These are phyloP conservation scores for Lingula anatina DNA, from an alignment of 2,888 invertebrate genomes.

Conservation along the genomic window DNA sequence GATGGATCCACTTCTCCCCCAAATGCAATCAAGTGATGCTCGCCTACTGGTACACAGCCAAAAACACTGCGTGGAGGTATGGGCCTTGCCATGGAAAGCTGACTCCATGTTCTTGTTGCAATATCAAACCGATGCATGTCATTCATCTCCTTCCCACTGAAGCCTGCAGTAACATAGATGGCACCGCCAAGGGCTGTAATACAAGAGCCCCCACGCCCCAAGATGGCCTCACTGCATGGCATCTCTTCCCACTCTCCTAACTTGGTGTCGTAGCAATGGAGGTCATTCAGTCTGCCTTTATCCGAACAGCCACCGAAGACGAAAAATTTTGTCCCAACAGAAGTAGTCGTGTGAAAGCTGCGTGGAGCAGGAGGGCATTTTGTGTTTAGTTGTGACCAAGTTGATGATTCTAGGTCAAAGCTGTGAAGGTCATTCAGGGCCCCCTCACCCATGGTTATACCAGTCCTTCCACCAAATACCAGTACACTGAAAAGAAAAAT, in stretches of 20 bases:
- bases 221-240: conserved; percentile 11
- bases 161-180: conserved; percentile 16
- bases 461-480: conserved; percentile 18
- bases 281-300: conserved; percentile 12
- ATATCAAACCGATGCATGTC: conserved; percentile 15
- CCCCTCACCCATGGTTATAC: conserved; percentile 12
- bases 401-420: conserved; percentile 8
- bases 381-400: conserved; percentile 10
- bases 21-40: conserved; percentile 8
- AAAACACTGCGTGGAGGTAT: conserved; percentile 18
- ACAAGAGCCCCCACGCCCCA: conserved; percentile 14
- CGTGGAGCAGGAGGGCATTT: conserved; percentile 10
- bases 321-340: conserved; percentile 8
- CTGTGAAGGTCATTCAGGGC: conserved; percentile 11
- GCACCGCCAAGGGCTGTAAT: conserved; percentile 6
- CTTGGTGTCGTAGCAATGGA: conserved; percentile 12
- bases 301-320: conserved; percentile 18
- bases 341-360: conserved; percentile 17
- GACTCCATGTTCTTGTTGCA: conserved; percentile 9
- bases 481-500: conserved; percentile 11
- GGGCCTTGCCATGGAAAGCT: conserved; percentile 3
- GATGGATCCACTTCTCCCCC: conserved; percentile 17
- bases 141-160: conserved; percentile 13
- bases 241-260: conserved; percentile 11
- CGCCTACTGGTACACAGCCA: conserved; percentile 10